These are phyloP conservation scores for Malacosoma neustria DNA, from an alignment of 2,888 invertebrate species.

Conservation along the genomic window DNA sequence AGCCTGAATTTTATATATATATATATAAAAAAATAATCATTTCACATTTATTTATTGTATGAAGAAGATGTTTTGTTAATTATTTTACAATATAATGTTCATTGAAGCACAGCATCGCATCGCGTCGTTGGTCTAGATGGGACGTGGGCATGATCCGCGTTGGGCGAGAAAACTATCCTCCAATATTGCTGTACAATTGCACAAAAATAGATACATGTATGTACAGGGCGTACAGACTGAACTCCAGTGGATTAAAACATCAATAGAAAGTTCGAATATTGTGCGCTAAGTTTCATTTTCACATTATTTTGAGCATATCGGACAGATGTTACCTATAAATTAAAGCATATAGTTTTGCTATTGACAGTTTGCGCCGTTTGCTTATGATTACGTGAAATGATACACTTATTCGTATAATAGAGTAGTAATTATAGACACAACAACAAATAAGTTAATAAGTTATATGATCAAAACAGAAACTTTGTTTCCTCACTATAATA, in stretches of 20 bases:
- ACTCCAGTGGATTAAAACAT: conserved; percentile 56
- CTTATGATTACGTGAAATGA: conserved; percentile 33
- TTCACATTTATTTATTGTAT: too few species aligned
- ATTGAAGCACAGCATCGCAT: conserved; percentile 5
- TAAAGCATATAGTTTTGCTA: conserved; percentile 71
- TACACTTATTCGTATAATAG: conserved; percentile 36
- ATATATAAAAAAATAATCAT: too few species aligned
- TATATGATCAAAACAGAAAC: conserved; percentile 66
- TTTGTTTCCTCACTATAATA: conserved; percentile 64
- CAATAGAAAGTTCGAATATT: conserved; percentile 63
- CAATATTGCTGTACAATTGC: conserved; percentile 57
- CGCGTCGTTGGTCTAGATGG: conserved; percentile 10
- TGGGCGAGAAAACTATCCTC: conserved; percentile 30
- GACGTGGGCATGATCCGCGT: conserved; percentile 21
- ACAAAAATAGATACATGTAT: conserved; percentile 53
- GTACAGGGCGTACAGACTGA: conserved; percentile 63
- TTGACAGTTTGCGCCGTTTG: conserved; percentile 56
- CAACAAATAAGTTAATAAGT: conserved; percentile 72
- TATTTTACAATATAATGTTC: too few species aligned
- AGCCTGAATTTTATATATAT: too few species aligned
- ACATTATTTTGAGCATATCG: conserved; percentile 68
- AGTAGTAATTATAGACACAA: conserved; percentile 56
- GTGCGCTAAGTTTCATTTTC: conserved; percentile 72
- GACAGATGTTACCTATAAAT: conserved; percentile 66
- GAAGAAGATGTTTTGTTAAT: too few species aligned